Base-by-base conservation (phyloP, 2,888 invertebrate genomes). In the Brachyopa scutellaris region DNA sequence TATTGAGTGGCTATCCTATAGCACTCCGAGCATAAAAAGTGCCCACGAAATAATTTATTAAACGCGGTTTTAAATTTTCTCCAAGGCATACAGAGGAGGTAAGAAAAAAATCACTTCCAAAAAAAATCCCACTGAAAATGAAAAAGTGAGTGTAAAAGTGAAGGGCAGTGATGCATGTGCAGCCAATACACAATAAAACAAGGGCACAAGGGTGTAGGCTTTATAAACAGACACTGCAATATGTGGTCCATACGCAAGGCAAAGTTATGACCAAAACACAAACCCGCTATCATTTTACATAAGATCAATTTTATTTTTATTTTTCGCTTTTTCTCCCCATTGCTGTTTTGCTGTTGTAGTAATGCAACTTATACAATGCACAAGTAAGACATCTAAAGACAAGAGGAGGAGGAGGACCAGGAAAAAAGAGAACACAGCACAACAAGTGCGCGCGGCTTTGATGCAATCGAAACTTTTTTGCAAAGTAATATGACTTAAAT, bases 41-140 rank as follows among this genome's bases (percentile, higher is more conserved):
- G 87, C 87, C 88, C 87, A 88, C 87, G 85, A 88, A 88, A 88
- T 88, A 88, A 88, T 88, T 88, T 88, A 88, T 88, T 87, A 87
- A 88, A 67, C 61, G 67, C 53, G 62, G 49, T 73, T 55, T 80
- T 80, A 73, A 79, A 55, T 79, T 79, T 73, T 73, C 67, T 55
- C 61, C 61, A 73, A 38, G 17, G 3, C 23, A 66, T 21, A 31
- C 19, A 36, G 13, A 49, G 17, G 23, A 42, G 19, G 19, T 31
- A 38, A 31, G 26, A 33, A 5, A 5, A 36, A 38, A 53, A n/a
- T n/a, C 26, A 26, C 26, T n/a, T n/a, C n/a, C 3, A 85, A 87
- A 86, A 55, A 66, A 69, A 72, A 17, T 57, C 13, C 21, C 61
- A 64, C 45, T 47, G 67, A 70, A 64, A 70, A 70, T 51, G 64